phyloP scores from a whole-genome alignment of 2,797 vertebrate genomes.

The Mycteria americana region DNA sequence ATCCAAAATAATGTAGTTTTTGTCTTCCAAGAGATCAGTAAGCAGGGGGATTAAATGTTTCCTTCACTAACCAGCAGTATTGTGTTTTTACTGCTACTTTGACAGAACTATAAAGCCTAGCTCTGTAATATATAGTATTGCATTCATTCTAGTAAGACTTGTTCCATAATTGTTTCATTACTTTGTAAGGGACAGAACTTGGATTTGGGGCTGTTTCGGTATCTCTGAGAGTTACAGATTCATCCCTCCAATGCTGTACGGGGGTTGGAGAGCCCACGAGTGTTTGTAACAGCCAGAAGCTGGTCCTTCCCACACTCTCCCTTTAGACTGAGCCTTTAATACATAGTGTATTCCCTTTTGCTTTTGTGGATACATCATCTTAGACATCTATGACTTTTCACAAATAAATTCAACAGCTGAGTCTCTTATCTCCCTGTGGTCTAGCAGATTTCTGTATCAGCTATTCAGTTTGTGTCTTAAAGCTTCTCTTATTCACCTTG shows the following conservation, averaged over 20 bases:
- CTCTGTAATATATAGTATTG: neutral
- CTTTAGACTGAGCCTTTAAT: neutral
- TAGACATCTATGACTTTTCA: neutral
- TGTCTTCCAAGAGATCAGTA: neutral
- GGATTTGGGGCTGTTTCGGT: neutral
- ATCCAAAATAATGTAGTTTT: neutral
- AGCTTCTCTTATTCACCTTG: neutral
- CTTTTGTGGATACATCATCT: neutral
- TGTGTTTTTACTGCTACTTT: neutral
- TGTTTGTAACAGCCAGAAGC: neutral
- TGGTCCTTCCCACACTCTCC: neutral
- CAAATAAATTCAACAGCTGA: neutral
- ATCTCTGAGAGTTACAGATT: neutral
- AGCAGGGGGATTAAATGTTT: neutral
- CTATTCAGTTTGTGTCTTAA: neutral
- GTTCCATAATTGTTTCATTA: neutral
- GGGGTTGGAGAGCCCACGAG: neutral
- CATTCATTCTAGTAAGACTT: neutral
- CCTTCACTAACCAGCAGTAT: neutral
- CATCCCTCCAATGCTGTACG: rapidly evolving
- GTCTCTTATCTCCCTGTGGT: neutral
- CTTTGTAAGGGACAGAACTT: neutral
- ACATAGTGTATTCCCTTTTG: neutral
- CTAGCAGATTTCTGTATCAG: neutral
- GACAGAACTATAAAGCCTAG: neutral